These are phyloP conservation scores for Falcaria lacertinaria DNA, from an alignment of 2,888 invertebrate genomes.

Conservation along the genomic window DNA sequence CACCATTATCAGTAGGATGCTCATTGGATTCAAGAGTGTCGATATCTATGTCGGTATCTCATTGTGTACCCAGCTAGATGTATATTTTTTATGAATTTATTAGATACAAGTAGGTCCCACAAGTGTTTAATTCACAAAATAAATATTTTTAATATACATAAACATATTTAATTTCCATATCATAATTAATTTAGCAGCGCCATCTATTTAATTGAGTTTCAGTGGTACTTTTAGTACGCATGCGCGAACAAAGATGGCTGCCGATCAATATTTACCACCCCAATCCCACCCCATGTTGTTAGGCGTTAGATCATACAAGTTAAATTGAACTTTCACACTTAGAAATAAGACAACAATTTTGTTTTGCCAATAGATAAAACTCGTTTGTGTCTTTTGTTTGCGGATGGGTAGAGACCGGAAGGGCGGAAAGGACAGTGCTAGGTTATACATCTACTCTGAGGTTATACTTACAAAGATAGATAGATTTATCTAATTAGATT, in stretches of 20 bases:
- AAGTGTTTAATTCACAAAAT: too few relatives aligned
- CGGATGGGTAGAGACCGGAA: slow-evolving; percentile 19
- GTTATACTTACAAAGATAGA: slow-evolving; percentile 20
- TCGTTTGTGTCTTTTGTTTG: slow-evolving; percentile 59
- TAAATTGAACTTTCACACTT: slow-evolving; percentile 29
- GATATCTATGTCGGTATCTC: too few relatives aligned
- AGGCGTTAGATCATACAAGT: slow-evolving; percentile 24
- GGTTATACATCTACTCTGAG: slow-evolving; percentile 4
- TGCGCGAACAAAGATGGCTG: slow-evolving; percentile 69
- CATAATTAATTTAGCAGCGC: slow-evolving; percentile 38
- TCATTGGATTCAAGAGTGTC: too few relatives aligned
- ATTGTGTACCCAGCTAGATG: too few relatives aligned
- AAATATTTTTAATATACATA: too few relatives aligned
- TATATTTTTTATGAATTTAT: too few relatives aligned
- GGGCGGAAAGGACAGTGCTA: slow-evolving; percentile 4
- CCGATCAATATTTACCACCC: slow-evolving; percentile 72
- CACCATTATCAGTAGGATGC: too few relatives aligned
- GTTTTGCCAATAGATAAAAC: slow-evolving; percentile 35
- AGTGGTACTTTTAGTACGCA: slow-evolving; percentile 38
- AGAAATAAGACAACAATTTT: slow-evolving; percentile 22
- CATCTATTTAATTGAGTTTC: slow-evolving; percentile 50
- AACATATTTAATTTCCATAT: too few relatives aligned
- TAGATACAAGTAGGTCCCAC: too few relatives aligned
- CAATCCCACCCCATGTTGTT: slow-evolving; percentile 42
- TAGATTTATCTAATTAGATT: slow-evolving; percentile 8